Base-by-base conservation (phyloP, 1,140 invertebrate genomes). In the Chrysoperla carnea region DNA sequence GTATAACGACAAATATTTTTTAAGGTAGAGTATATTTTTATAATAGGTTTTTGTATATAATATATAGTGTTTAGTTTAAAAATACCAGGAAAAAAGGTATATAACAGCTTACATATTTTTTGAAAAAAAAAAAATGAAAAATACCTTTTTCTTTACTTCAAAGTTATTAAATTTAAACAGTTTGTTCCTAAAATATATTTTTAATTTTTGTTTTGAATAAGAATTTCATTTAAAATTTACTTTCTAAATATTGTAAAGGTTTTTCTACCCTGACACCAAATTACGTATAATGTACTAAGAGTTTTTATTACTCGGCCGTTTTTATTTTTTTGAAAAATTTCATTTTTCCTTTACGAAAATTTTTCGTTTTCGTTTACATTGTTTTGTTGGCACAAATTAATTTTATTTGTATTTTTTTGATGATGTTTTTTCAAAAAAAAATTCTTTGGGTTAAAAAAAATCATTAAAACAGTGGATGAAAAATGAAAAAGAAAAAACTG, bases 261-360 rank as follows among this genome's bases (percentile, higher is more conserved):
- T 46, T 49, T 51, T 40, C 59, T 61, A 61, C 59, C 59, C 59
- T 61, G 59, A 61, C 59, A 61, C 56, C 56, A 61, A 59, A 59
- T 61, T 61, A 61, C 59, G 59, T 61, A 61, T 61, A 60, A 54
- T 51, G 54, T 60, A 59, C 55, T 59, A 54, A 52, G 55, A 57
- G 52, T 6, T 2, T 54, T 49, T 49, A 48, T 51, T 54, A 57
- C 55, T 57, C 55, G 55, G 55, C 53, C 52, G 46, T 47, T 52
- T 23, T 23, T 39, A 41, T 23, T 50, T 47, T 50, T 33, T n/a
- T 43, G 40, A 12, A 45, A 46, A 44, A 43, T 49, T 46, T 28
- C 17, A 42, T 43, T 40, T n/a, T 43, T 40, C 13, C n/a, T 35
- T n/a, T n/a, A n/a, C 13, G 29, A 42, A 46, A 45, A 36, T 38